phyloP scores from a whole-genome alignment of 2,113 vertebrate species.

The Mohoua ochrocephala region DNA sequence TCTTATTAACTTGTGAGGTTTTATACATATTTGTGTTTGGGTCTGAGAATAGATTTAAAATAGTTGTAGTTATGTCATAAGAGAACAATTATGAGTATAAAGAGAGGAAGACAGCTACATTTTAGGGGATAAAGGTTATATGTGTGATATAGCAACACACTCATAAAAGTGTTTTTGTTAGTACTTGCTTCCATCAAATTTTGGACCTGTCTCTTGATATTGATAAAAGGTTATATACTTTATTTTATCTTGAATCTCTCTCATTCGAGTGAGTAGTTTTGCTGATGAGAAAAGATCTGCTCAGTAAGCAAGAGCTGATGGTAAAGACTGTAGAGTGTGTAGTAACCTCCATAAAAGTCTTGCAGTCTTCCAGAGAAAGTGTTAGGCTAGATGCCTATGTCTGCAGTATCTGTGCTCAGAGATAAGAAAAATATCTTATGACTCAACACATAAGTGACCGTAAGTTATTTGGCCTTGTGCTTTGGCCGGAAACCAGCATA shows the following conservation, averaged over 20 bases:
- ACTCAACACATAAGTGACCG: not conserved
- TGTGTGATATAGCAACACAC: not conserved
- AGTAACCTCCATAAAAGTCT: not conserved
- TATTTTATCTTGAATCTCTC: not conserved
- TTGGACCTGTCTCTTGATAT: not conserved
- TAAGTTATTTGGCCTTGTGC: not conserved
- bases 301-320: not conserved
- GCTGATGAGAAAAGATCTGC: not conserved
- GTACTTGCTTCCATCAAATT: not conserved
- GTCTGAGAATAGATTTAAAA: not conserved
- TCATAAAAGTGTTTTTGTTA: not conserved
- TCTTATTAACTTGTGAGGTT: not conserved
- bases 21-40: not conserved
- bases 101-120: not conserved
- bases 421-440: not conserved
- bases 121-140: not conserved
- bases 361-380: not conserved
- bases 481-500: not conserved
- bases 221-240: not conserved
- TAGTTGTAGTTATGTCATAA: not conserved
- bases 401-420: not conserved
- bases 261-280: not conserved
- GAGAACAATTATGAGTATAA: not conserved
- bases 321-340: not conserved
- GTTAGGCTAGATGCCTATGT: not conserved